Evolutionary conservation across 2,797 vertebrate genomes (phyloP), one percentile per base, ranked within the genome.

Genomic region (Psittacula echo): DNA sequence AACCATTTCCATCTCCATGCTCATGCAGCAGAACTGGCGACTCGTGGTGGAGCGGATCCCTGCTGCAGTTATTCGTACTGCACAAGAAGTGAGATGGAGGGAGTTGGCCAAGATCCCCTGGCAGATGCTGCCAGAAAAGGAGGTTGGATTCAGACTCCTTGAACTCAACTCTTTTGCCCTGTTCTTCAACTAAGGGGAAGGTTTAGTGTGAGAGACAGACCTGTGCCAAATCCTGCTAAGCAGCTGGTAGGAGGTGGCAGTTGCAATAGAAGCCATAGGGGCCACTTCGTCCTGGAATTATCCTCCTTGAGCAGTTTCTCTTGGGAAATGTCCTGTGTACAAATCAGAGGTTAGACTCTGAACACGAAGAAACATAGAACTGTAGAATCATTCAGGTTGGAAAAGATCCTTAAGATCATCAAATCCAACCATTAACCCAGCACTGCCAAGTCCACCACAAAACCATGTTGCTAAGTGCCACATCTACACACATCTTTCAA

Each of bases 11-110:
- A 26, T 34, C 27, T 93, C 47, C 44, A 60, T 13, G 2, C 45
- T 47, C 0, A 0, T 14, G 7, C 27, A 15, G 34, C 48, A 66
- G 67, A 47, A 3, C 27, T 48, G 42, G 42, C 3, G 3, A 7
- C 22, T 22, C 2, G 0, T 2, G 3, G 18, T 3, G 7, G 11
- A 61, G 66, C 4, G 1, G 23, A 23, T 53, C 17, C 23, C 21
- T 0, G 0, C 39, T 53, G 34, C 26, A 0, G 5, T 18, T 41
- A 29, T 23, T 8, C 50, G 58, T 47, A 67, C 60, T 50, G 44
- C 0, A 0, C 23, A 24, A 72, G 21, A 79, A 21, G 1, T 44
- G 39, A 67, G 68, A 24, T 37, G 9, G 23, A 60, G 26, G 29
- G 23, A 29, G 14, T 65, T 84, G 83, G 66, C 76, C 3, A 5